These are phyloP conservation scores for Corythornis cristatus DNA, from an alignment of 2,113 vertebrate genomes.

Conservation along the genomic window DNA sequence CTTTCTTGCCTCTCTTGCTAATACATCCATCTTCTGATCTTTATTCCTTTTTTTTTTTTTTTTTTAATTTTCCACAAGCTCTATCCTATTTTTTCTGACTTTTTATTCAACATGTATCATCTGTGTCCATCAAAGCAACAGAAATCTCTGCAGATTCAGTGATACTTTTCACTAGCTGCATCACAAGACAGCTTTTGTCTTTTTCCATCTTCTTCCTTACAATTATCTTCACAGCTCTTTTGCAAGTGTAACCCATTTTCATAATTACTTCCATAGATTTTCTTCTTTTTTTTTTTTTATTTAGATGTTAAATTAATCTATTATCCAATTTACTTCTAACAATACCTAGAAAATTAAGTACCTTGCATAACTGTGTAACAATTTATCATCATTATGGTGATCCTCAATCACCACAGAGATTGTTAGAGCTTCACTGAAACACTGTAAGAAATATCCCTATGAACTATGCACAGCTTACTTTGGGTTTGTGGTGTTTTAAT, in stretches of 20 bases:
- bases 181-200: not conserved
- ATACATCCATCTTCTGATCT: not conserved
- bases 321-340: conserved; percentile 31
- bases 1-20: conserved; percentile 4
- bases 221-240: not conserved
- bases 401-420: not conserved
- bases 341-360: conserved; percentile 34
- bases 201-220: not conserved
- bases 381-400: conserved; percentile 26
- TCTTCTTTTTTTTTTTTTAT: conserved; percentile 35
- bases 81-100: not conserved
- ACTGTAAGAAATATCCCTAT: not conserved
- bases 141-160: not conserved
- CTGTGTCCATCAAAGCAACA: not conserved
- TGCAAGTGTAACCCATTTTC: not conserved
- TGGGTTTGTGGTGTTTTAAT: not conserved
- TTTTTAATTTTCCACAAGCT: not conserved
- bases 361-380: not conserved
- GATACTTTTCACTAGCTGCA: not conserved
- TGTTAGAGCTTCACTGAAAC: not conserved
- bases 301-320: conserved; percentile 27
- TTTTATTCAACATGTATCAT: not conserved
- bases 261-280: not conserved
- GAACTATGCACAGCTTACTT: not conserved
- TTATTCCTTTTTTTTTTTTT: not conserved